A percentile compares a stretch with the other conserved stretches of the same genome.
These are phyloP conservation scores for Clepsis dumicolana DNA, from an alignment of 2,888 invertebrate species.

Conservation along the genomic window DNA sequence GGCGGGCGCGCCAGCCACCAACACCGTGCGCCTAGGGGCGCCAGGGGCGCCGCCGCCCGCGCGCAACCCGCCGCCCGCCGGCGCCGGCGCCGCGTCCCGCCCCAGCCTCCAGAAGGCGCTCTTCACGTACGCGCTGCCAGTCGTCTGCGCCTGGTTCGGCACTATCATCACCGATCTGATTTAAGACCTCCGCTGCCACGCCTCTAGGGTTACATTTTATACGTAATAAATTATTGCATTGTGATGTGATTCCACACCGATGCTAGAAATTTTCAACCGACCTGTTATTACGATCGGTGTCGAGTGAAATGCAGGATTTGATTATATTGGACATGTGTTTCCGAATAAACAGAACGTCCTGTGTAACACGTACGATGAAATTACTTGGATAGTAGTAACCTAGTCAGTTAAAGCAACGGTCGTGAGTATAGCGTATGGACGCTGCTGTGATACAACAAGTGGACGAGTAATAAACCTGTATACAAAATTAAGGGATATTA, in stretches of 20 bases:
- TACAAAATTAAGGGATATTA: slow-evolving; percentile 32
- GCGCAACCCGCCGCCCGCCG: slow-evolving; percentile 31
- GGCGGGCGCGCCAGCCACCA: too few relatives aligned
- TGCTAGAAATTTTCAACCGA: background rate
- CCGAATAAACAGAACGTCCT: slow-evolving; percentile 34
- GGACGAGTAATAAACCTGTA: slow-evolving; percentile 44
- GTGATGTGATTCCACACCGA: background rate
- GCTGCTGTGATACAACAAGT: slow-evolving; percentile 73
- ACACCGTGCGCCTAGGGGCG: too few relatives aligned
- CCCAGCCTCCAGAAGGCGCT: slow-evolving; percentile 88
- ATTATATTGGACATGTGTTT: slow-evolving; percentile 46
- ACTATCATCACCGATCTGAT: slow-evolving; percentile 93
- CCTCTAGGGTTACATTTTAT: background rate
- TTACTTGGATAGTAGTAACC: slow-evolving; percentile 56
- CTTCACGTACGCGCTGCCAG: slow-evolving; percentile 91
- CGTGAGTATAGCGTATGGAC: slow-evolving; percentile 54
- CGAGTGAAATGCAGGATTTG: slow-evolving; percentile 23
- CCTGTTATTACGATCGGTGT: background rate
- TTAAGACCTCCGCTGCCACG: slow-evolving; percentile 78
- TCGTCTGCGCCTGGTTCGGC: slow-evolving; percentile 95
- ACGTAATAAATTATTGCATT: background rate
- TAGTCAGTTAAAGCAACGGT: slow-evolving; percentile 72
- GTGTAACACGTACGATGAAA: slow-evolving; percentile 10
- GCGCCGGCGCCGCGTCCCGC: slow-evolving; percentile 64
- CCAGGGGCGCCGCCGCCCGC: slow-evolving; percentile 28